Percentiles rank a stretch among this genome's conserved stretches.
Evolutionary conservation across 2,888 invertebrate genomes (phyloP).

Genomic region (Pollenia labialis): DNA sequence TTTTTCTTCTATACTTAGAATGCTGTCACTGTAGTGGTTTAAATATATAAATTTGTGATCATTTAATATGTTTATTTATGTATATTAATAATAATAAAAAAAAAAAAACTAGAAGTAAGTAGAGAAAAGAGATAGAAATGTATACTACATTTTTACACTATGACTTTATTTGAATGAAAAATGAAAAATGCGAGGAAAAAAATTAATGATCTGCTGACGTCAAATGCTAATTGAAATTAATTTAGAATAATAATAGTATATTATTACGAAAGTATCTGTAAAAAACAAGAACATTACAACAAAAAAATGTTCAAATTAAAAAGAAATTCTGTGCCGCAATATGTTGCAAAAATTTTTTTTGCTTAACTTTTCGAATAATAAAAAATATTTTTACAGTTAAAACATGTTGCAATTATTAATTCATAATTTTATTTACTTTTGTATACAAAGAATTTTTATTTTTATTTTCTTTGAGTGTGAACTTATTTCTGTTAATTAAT

Average conservation of each 20-base stretch:
- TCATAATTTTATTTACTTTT: too few relatives aligned
- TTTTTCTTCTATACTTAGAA: conserved; percentile 34
- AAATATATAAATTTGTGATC: conserved; percentile 60
- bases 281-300: conserved; percentile 16
- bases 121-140: conserved; percentile 42
- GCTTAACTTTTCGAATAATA: background rate
- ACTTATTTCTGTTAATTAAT: too few relatives aligned
- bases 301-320: conserved; percentile 21
- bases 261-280: conserved; percentile 59
- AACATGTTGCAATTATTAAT: background rate
- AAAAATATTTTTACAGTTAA: background rate
- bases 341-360: conserved; percentile 10
- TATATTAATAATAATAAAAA: conserved; percentile 67
- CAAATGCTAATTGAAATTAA: conserved; percentile 73
- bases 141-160: conserved; percentile 29
- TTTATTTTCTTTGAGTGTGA: too few relatives aligned
- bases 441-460: too few relatives aligned
- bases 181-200: conserved; percentile 19
- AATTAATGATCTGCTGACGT: conserved; percentile 72
- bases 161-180: conserved; percentile 51
- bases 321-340: conserved; percentile 26
- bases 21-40: conserved; percentile 29
- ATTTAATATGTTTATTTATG: conserved; percentile 73
- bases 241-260: conserved; percentile 68
- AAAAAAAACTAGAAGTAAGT: conserved; percentile 41